Conservation (phyloP, 2,888 invertebrate species). For the Ennomos erosarius region DNA sequence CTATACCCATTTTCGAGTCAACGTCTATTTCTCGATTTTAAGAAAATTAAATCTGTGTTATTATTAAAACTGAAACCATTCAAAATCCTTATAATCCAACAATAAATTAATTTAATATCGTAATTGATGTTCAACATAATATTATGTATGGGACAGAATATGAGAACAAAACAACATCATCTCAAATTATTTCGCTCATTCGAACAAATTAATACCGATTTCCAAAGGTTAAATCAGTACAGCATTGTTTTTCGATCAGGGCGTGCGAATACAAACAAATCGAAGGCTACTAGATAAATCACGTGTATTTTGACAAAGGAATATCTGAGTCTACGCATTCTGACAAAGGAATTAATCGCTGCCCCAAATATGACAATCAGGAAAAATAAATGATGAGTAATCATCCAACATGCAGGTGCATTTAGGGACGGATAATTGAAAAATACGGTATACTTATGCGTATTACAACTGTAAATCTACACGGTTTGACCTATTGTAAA, state of each 20-base stretch:
- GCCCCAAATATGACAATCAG: conserved; percentile 45
- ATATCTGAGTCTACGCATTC: conserved; percentile 25
- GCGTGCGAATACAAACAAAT: conserved; percentile 11
- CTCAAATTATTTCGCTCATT: neutral
- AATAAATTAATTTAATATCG: no score
- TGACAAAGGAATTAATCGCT: conserved; percentile 24
- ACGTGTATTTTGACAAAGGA: conserved; percentile 15
- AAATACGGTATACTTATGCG: neutral
- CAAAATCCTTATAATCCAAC: no score
- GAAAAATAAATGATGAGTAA: conserved; percentile 46
- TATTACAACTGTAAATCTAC: no score
- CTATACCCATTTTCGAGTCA: no score
- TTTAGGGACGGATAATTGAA: conserved; percentile 10
- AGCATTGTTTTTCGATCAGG: conserved; percentile 18
- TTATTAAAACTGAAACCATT: no score
- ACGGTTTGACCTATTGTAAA: no score
- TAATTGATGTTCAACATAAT: no score
- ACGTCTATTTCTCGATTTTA: no score
- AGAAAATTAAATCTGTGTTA: no score
- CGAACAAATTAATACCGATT: neutral
- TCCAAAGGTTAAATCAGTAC: conserved; percentile 4
- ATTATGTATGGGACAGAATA: no score
- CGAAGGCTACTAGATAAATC: conserved; percentile 34
- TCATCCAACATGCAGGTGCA: conserved; percentile 19
- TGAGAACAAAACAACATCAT: neutral